Percentiles rank a stretch among this genome's conserved stretches.
phyloP scores from a whole-genome alignment of 2,113 vertebrate genomes.

The Melospiza melodia region DNA sequence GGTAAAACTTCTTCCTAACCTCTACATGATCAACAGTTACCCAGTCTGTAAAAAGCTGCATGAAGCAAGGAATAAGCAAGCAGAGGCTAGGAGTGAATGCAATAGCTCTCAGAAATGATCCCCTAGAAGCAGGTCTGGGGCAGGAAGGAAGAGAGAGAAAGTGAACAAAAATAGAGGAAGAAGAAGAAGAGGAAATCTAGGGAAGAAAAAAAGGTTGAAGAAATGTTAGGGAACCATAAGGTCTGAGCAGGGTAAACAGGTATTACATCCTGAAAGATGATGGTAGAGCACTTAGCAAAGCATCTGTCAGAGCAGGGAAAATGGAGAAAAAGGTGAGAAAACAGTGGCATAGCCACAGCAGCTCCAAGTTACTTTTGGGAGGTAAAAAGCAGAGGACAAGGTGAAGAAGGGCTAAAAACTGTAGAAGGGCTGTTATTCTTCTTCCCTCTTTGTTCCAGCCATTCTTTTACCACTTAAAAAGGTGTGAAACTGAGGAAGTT shows the following conservation, averaged over 20 bases:
- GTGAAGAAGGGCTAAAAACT: neutral
- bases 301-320: neutral
- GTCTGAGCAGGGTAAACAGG: neutral
- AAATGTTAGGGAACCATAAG: neutral
- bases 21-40: neutral
- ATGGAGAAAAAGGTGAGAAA: neutral
- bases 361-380: neutral
- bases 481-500: neutral
- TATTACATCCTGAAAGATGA: neutral
- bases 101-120: neutral
- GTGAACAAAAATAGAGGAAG: neutral
- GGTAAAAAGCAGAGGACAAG: neutral
- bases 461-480: neutral
- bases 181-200: neutral
- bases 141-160: neutral
- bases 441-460: neutral
- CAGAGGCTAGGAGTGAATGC: neutral
- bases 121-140: neutral
- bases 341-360: neutral
- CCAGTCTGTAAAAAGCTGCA: accelerated
- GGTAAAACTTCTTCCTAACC: neutral
- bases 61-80: neutral
- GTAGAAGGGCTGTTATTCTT: accelerated
- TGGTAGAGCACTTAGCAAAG: neutral
- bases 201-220: neutral